Percentiles rank a stretch among this genome's conserved stretches.
phyloP scores from a whole-genome alignment of 2,113 vertebrate genomes.

The Emydocephalus ijimae region DNA sequence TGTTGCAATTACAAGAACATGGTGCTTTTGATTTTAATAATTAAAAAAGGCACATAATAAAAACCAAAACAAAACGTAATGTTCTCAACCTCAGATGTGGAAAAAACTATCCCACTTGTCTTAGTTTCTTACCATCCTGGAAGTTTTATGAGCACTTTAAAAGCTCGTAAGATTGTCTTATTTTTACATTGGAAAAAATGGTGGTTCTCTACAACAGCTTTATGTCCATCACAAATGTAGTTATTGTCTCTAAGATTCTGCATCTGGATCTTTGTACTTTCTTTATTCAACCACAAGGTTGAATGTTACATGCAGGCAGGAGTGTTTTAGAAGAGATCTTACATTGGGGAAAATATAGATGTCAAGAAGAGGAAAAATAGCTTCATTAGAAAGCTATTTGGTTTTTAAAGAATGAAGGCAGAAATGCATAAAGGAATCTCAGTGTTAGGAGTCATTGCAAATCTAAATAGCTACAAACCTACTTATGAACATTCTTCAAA shows the following conservation, averaged over 20 bases:
- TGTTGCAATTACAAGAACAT: not conserved
- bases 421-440: not conserved
- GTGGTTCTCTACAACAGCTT: constrained; percentile 42
- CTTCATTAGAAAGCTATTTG: not conserved
- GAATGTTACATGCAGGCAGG: not conserved
- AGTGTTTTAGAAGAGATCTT: not conserved
- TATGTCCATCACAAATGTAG: constrained; percentile 24
- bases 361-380: not conserved
- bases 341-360: not conserved
- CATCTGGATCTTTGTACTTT: constrained; percentile 31
- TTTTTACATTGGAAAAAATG: constrained; percentile 47
- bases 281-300: not conserved
- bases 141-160: constrained; percentile 52
- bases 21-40: not conserved
- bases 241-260: constrained; percentile 32
- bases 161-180: constrained; percentile 47
- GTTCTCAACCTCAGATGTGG: not conserved
- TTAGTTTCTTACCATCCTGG: not conserved
- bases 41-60: not conserved
- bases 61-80: not conserved
- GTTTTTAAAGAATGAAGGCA: not conserved
- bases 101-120: not conserved
- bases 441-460: not conserved
- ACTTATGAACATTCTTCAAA: not conserved
- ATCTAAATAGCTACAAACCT: not conserved